phyloP scores from a whole-genome alignment of 2,888 invertebrate species.

The Oligia latruncula region DNA sequence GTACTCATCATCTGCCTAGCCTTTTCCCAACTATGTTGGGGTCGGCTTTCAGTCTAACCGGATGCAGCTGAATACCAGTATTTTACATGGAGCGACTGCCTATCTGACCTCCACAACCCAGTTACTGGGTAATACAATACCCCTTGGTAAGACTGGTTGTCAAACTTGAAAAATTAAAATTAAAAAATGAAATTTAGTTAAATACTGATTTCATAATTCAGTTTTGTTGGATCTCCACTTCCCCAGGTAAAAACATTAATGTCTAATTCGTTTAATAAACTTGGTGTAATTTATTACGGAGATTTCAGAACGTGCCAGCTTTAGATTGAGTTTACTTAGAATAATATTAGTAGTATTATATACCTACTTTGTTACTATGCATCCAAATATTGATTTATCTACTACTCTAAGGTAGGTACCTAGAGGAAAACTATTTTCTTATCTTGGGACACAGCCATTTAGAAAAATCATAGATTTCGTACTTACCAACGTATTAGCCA shows the following conservation, averaged over 20 bases:
- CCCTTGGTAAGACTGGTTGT: too few species aligned
- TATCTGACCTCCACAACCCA: too few species aligned
- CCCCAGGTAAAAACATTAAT: slow-evolving; percentile 24
- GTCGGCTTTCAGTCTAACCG: too few species aligned
- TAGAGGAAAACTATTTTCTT: background rate
- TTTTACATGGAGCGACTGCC: too few species aligned
- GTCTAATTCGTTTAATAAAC: background rate
- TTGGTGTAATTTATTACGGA: slow-evolving; percentile 14
- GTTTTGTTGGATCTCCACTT: slow-evolving; percentile 1
- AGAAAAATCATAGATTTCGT: background rate
- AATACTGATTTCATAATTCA: slow-evolving; percentile 12
- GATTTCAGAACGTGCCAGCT: background rate
- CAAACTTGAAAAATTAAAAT: too few species aligned
- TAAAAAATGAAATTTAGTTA: too few species aligned
- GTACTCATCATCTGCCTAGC: too few species aligned
- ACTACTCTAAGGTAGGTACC: background rate
- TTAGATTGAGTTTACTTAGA: background rate
- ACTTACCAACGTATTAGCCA: background rate
- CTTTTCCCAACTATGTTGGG: too few species aligned
- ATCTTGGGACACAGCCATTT: background rate
- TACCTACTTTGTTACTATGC: too few species aligned
- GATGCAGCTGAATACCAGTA: too few species aligned
- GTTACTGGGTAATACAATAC: too few species aligned
- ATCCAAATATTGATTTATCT: too few species aligned
- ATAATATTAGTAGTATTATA: background rate